Base-by-base conservation (phyloP, 2,888 invertebrate species). In the Marronus borbonicus region DNA sequence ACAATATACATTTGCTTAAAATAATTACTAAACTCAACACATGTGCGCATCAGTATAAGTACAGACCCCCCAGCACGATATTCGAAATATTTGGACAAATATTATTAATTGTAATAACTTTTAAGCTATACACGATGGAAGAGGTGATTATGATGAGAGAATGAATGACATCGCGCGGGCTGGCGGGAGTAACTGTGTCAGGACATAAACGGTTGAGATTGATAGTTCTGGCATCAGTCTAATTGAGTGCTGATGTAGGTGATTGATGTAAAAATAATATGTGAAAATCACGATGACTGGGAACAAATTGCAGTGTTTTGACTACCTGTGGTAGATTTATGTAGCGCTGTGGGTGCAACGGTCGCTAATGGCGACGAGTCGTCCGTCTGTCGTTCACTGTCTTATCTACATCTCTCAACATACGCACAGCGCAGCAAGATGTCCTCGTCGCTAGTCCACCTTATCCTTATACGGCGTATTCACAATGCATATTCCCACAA, bases 231-330 rank as follows among this genome's bases (percentile, higher is more conserved):
- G 82, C 84, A 84, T 82, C 82, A 81, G 81, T 81, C 84, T 86
- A 87, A 87, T 87, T 87, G 86, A 87, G 87, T 87, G 87, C 86
- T 87, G 87, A 87, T 86, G 85, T 83, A 83, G 85, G 85, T 87
- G 87, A 87, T 87, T 87, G 87, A 87, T 87, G 86, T 87, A 85
- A 86, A 87, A 87, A 87, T 87, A 87, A 87, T 87, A 87, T 87
- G 87, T 87, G 87, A 87, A 87, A 87, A 87, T 87, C 87, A 87
- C 84, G 86, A 85, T 86, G 86, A 87, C 86, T 86, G 84, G 84
- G 83, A 84, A 86, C 84, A 85, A 84, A 84, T 84, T 84, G 84
- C 85, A 82, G 81, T 83, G 82, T 84, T 84, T 85, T 85, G 84
- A 84, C 85, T 85, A 85, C 85, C 86, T 85, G 85, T 84, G 82